Evolutionary conservation across 2,888 invertebrate genomes (phyloP).

Genomic region (Drosophila koepferae): DNA sequence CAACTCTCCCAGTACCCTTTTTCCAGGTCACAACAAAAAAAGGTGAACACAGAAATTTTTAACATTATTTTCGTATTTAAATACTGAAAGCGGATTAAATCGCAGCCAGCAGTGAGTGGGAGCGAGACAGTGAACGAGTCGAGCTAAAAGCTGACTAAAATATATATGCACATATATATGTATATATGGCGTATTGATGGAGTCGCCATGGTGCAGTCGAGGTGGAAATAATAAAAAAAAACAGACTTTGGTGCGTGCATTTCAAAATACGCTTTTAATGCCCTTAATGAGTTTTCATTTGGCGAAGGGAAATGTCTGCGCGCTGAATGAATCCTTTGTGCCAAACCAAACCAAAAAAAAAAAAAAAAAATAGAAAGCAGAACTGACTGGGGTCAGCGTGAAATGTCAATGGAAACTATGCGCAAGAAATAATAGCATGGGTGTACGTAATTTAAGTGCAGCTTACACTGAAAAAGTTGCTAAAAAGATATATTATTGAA

Average conservation of each 20-base stretch:
- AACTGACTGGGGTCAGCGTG: constrained; percentile 6
- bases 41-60: constrained; percentile 31
- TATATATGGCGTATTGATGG: constrained; percentile 68
- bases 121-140: constrained; percentile 24
- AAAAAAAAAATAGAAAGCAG: background rate
- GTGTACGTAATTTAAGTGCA: constrained; percentile 22
- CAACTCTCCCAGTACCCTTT: background rate
- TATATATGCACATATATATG: constrained; percentile 28
- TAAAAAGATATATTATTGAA: background rate
- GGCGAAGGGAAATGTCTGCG: constrained; percentile 32
- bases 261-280: constrained; percentile 71
- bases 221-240: background rate
- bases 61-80: constrained; percentile 77
- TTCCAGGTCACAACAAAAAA: background rate
- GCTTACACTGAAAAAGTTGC: background rate
- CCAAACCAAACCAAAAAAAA: background rate
- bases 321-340: constrained; percentile 31
- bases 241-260: constrained; percentile 47
- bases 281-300: constrained; percentile 70
- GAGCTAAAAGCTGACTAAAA: constrained; percentile 55
- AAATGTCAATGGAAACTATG: constrained; percentile 38
- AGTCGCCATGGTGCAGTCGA: constrained; percentile 58
- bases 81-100: constrained; percentile 81
- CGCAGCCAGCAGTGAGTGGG: constrained; percentile 10
- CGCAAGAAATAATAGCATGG: constrained; percentile 11